Evolutionary conservation across 2,797 vertebrate species (phyloP).

Genomic region (Schizothorax lantsangensis): DNA sequence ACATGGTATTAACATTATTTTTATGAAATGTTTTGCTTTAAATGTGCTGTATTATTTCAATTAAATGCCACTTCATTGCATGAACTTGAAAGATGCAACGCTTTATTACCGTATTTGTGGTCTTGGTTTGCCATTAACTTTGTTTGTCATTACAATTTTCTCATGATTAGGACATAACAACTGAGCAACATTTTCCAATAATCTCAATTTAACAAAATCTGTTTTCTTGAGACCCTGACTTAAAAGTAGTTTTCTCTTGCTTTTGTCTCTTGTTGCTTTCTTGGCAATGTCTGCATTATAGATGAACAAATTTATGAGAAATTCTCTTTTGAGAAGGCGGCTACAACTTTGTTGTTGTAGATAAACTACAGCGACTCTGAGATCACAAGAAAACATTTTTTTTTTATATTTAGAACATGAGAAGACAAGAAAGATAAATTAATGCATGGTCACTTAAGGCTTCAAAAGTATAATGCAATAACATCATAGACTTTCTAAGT

Average conservation of each 20-base stretch:
- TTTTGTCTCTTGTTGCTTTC: neutral
- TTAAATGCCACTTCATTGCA: neutral
- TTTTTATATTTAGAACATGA: neutral
- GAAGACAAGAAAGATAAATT: neutral
- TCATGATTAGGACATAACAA: too few relatives aligned
- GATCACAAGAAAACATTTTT: neutral
- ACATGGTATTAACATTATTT: neutral
- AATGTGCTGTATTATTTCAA: neutral
- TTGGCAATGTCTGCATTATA: neutral
- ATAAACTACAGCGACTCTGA: neutral
- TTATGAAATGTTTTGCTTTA: neutral
- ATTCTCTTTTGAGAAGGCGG: neutral
- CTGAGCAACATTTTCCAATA: neutral
- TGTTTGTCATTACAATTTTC: neutral
- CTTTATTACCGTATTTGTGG: neutral
- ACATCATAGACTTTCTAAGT: neutral
- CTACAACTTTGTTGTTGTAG: neutral
- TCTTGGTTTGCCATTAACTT: too few relatives aligned
- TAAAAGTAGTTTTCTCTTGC: neutral
- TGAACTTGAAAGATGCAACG: neutral
- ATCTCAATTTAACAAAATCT: neutral
- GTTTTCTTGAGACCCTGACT: neutral
- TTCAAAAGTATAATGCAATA: neutral
- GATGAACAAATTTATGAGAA: neutral
- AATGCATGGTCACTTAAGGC: neutral